These are phyloP conservation scores for Danaus melanippus DNA, from an alignment of 1,140 invertebrate genomes.

Conservation along the genomic window DNA sequence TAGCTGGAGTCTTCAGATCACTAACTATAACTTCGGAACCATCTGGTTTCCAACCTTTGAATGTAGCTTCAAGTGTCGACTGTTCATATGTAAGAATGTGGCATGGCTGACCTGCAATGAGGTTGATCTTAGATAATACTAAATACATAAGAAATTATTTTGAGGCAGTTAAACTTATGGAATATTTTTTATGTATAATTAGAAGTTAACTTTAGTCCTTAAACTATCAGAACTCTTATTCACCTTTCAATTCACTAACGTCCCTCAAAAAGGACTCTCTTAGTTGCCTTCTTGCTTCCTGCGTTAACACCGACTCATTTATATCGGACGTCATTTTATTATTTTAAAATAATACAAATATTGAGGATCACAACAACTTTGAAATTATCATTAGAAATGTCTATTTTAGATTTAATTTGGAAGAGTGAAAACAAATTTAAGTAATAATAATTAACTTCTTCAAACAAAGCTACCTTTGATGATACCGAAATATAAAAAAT, in stretches of 20 bases:
- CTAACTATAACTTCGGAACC: constrained; percentile 43
- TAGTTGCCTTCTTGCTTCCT: constrained; percentile 39
- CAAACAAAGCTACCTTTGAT: too few species aligned
- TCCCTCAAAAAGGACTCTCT: constrained; percentile 45
- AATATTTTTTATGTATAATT: background rate
- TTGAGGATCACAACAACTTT: too few species aligned
- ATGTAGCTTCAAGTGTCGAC: constrained; percentile 39
- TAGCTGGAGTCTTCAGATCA: constrained; percentile 46
- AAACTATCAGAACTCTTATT: background rate
- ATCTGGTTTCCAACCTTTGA: constrained; percentile 44
- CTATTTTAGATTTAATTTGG: too few species aligned
- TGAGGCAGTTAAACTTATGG: too few species aligned
- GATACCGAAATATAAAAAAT: too few species aligned
- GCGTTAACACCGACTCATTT: constrained; percentile 14
- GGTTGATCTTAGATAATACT: background rate
- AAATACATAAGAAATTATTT: background rate
- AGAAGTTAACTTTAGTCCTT: too few species aligned
- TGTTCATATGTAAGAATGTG: constrained; percentile 53
- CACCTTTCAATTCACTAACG: constrained; percentile 43
- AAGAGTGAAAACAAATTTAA: too few species aligned
- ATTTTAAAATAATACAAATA: background rate
- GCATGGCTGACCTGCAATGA: constrained; percentile 41
- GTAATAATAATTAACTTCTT: too few species aligned
- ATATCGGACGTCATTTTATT: constrained; percentile 10
- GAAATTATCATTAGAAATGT: too few species aligned